Evolutionary conservation across 2,113 vertebrate genomes (phyloP).

Genomic region (Pogonocichla stellata): DNA sequence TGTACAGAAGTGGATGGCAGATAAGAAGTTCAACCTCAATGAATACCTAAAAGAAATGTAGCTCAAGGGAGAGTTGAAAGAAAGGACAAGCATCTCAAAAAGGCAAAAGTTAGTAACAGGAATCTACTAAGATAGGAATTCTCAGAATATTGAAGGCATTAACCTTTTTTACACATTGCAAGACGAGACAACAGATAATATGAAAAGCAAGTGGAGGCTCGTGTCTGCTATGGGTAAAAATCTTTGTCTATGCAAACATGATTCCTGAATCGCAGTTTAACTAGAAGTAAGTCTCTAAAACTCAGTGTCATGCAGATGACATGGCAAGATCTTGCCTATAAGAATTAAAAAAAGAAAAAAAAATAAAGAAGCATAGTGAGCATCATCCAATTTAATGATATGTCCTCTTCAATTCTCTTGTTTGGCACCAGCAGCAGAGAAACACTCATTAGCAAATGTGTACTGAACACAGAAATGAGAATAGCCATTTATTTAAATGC

Average conservation of each 20-base stretch:
- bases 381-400: not conserved
- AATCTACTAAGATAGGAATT: not conserved
- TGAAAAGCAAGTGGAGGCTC: not conserved
- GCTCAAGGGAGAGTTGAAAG: not conserved
- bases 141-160: not conserved
- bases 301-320: not conserved
- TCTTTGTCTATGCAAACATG: not conserved
- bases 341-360: not conserved
- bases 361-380: not conserved
- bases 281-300: not conserved
- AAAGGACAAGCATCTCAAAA: not conserved
- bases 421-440: slow-evolving; percentile 22
- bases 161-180: not conserved
- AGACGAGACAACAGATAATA: not conserved
- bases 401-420: not conserved
- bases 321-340: not conserved
- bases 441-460: slow-evolving; percentile 15
- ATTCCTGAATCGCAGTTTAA: not conserved
- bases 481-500: slow-evolving; percentile 6
- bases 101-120: not conserved
- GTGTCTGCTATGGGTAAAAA: not conserved
- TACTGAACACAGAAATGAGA: slow-evolving; percentile 3
- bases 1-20: not conserved
- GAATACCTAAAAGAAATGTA: not conserved
- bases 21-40: not conserved